Base-by-base conservation (phyloP, 1,140 invertebrate genomes). In the Anagrus nilaparvatae region DNA sequence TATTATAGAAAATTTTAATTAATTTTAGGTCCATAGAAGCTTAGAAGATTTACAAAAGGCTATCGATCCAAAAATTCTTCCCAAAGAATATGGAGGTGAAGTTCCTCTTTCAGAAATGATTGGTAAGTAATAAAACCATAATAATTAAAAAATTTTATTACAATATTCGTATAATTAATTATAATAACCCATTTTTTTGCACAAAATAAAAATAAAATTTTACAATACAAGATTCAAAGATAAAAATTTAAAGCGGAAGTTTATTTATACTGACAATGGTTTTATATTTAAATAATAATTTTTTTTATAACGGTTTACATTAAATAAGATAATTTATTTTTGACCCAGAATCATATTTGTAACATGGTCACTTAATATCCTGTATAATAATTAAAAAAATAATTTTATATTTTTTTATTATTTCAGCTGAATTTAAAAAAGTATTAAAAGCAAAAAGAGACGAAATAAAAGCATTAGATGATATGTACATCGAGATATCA, bases 51-150 rank as follows among this genome's bases (percentile, higher is more conserved):
- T 90, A 14, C 75, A 77, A 29, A 70, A 77, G 39, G 69, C 75
- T 40, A 73, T 90, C 1, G 74, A 86, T 52, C 71, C 76, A 7
- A 75, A 77, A 43, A 84, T 88, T 53, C 60, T 91, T 35, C 87
- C 87, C 1, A 82, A 84, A 58, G 87, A 91, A 59, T 90, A 89
- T 55, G 86, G 87, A 1, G 87, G 87, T 2, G 78, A 77, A 20
- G 63, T 86, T 10, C 83, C 86, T 13, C 59, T 88, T 24, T 67
- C 67, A 8, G 82, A 87, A 18, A 87, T 91, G 83, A 82, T 89
- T 40, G 75, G 79, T 58, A 72, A 72, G 49, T 13, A 9, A 21
- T 16, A n/a, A n/a, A n/a, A n/a, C n/a, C n/a, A n/a, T n/a, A n/a
- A n/a, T n/a, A n/a, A n/a, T n/a, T n/a, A n/a, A n/a, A n/a, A n/a